A percentile compares a stretch with the other conserved stretches of the same genome.
phyloP scores from a whole-genome alignment of 1,140 invertebrate species.

The Pogonomyrmex barbatus region DNA sequence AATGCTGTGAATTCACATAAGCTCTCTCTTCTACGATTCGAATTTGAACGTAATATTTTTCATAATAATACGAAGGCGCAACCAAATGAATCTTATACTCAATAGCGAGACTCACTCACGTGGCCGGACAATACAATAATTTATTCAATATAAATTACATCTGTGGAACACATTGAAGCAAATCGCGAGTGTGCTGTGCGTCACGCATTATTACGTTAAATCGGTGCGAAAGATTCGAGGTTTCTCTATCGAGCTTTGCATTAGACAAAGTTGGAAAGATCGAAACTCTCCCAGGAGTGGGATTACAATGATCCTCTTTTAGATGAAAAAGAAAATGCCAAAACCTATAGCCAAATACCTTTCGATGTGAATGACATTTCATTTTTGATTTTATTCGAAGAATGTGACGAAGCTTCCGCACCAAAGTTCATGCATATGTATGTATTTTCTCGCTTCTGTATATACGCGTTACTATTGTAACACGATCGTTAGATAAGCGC shows the following conservation, averaged over 20 bases:
- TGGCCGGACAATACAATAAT: conserved; percentile 26
- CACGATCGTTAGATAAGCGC: not conserved
- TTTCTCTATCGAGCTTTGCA: not conserved
- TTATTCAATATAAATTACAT: not conserved
- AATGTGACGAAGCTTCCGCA: not conserved
- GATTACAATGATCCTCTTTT: not conserved
- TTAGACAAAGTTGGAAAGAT: not conserved
- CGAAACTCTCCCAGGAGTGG: not conserved
- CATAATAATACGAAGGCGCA: not conserved
- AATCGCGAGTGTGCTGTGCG: not conserved
- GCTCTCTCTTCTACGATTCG: conserved; percentile 6
- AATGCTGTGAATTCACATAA: conserved; percentile 9
- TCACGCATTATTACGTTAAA: not conserved
- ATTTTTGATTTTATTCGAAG: not conserved
- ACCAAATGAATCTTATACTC: not conserved
- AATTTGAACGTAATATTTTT: not conserved
- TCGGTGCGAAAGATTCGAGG: not conserved
- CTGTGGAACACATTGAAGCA: not conserved
- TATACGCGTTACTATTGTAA: conserved; percentile 20
- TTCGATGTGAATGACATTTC: no score
- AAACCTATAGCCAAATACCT: not conserved
- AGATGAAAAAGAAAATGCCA: not conserved
- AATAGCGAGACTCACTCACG: not conserved
- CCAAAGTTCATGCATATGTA: conserved; percentile 36
- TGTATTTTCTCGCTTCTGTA: conserved; percentile 1